A percentile compares a stretch with the other conserved stretches of the same genome.
Conservation (phyloP, 2,797 vertebrate species). For the Lithobates sylvaticus region DNA sequence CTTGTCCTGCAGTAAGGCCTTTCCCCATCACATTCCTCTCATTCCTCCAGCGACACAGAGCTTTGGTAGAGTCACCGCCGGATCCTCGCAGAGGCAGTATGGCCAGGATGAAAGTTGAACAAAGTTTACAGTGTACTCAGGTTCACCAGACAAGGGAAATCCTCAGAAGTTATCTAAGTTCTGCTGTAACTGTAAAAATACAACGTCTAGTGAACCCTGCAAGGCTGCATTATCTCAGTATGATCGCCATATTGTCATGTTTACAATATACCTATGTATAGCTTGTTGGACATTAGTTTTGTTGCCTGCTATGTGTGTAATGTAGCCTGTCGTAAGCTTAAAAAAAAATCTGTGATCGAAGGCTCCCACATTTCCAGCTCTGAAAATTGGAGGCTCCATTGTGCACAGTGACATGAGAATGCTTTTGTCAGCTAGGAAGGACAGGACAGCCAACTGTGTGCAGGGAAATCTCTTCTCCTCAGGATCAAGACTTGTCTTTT, state of each 20-base stretch:
- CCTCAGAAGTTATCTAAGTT: no score
- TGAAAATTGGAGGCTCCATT: no score
- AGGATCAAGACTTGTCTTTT: no score
- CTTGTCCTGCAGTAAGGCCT: constrained; percentile 24
- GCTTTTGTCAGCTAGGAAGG: no score
- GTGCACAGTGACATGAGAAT: no score
- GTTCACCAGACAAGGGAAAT: neutral
- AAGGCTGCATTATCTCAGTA: no score
- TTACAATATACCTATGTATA: neutral
- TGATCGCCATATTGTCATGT: neutral
- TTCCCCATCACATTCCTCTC: constrained; percentile 51
- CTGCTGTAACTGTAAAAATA: neutral
- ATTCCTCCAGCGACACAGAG: constrained; percentile 21
- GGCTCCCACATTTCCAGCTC: no score
- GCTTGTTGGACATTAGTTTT: neutral
- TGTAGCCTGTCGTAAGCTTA: no score
- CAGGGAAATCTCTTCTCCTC: no score
- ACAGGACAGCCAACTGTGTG: no score
- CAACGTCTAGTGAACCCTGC: no score
- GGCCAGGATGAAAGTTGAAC: neutral
- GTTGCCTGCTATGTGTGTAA: neutral
- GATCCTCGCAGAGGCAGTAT: neutral
- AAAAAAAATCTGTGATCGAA: no score
- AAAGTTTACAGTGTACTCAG: constrained; percentile 18
- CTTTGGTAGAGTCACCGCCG: neutral